Conservation (phyloP, 2,888 invertebrate genomes). For the Drosophila longiperda region DNA sequence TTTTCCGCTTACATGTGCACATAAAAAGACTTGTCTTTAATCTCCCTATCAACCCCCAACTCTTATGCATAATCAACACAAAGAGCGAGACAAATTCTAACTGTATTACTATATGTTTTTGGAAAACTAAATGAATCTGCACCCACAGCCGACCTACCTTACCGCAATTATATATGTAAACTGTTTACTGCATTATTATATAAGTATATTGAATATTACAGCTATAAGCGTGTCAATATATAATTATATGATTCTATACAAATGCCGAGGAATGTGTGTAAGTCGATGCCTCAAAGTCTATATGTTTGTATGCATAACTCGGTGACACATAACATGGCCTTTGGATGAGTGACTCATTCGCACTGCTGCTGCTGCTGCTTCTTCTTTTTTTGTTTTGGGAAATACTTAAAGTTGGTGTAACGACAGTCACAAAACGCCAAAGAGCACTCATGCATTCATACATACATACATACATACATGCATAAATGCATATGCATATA, state of each 20-base stretch:
- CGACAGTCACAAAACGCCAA: constrained; percentile 28
- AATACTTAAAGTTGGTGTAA: constrained; percentile 38
- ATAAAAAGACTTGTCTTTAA: constrained; percentile 29
- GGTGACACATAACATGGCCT: constrained; percentile 51
- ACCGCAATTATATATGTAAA: neutral
- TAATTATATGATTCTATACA: neutral
- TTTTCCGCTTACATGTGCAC: constrained; percentile 40
- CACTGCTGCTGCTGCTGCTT: neutral
- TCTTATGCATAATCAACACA: neutral
- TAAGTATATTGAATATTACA: neutral
- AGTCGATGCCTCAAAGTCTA: constrained; percentile 30
- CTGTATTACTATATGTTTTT: neutral
- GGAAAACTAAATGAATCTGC: neutral
- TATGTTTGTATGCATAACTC: constrained; percentile 37
- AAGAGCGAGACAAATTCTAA: constrained; percentile 10
- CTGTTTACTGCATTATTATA: constrained; percentile 6
- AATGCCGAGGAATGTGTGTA: constrained; percentile 10
- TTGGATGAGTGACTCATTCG: constrained; percentile 49
- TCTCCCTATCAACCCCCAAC: neutral
- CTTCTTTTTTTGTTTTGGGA: constrained; percentile 38
- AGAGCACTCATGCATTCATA: neutral
- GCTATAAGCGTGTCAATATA: neutral
- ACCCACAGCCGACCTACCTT: neutral
- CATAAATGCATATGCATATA: neutral
- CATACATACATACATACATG: neutral